A percentile compares a stretch with the other conserved stretches of the same genome.
phyloP scores from a whole-genome alignment of 1,140 invertebrate species.

The Centruroides vittatus region DNA sequence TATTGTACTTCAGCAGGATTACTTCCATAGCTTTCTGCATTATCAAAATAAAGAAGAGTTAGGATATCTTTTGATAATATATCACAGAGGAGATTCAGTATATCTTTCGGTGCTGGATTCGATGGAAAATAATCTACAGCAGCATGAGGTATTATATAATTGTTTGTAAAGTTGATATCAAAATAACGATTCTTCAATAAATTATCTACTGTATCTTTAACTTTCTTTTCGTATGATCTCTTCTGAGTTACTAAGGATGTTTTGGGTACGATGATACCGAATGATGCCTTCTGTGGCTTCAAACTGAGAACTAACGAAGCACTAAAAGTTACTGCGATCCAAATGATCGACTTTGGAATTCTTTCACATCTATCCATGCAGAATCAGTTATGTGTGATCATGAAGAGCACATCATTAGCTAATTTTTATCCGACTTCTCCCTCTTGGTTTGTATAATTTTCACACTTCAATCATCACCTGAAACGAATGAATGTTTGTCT shows the following conservation, averaged over 20 bases:
- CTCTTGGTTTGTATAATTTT: no score
- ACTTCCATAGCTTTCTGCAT: conserved; percentile 70
- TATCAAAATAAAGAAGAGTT: conserved; percentile 84
- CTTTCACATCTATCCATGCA: no score
- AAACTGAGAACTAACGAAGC: not conserved
- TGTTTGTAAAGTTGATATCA: conserved; percentile 5
- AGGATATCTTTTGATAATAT: conserved; percentile 74
- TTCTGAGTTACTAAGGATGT: conserved; percentile 46
- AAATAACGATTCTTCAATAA: conserved; percentile 38
- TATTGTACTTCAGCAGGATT: conserved; percentile 86
- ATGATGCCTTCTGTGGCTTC: conserved; percentile 6
- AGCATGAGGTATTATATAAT: conserved; percentile 2
- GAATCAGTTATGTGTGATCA: no score
- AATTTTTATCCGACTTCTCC: no score
- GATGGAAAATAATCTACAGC: conserved; percentile 23
- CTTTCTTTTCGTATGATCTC: conserved; percentile 44
- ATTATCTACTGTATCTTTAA: conserved; percentile 40
- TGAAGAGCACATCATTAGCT: no score
- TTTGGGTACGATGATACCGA: conserved; percentile 52
- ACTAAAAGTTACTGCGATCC: no score
- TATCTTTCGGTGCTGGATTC: conserved; percentile 52
- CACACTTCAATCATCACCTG: no score
- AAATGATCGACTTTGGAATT: no score
- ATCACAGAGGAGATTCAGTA: conserved; percentile 57
- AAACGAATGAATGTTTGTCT: no score